A percentile compares a stretch with the other conserved stretches of the same genome.
Conservation (phyloP, 2,797 vertebrate species). For the Sylvia borin region DNA sequence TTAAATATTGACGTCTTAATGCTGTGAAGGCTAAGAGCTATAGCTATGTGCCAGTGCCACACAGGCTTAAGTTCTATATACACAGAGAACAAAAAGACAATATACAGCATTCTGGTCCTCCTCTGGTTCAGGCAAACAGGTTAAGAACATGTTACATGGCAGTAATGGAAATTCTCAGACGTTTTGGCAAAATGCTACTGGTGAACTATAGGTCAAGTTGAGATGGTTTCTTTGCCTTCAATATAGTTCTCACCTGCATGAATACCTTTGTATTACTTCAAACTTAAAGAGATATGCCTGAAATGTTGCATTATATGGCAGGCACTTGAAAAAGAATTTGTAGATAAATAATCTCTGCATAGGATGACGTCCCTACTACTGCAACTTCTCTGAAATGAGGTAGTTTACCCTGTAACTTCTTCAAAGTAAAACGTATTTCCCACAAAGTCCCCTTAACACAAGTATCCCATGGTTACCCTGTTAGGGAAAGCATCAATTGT, state of each 20-base stretch:
- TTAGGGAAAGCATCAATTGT: not conserved
- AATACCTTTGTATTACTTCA: not conserved
- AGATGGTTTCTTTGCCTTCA: not conserved
- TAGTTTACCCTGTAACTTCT: not conserved
- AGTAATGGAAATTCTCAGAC: not conserved
- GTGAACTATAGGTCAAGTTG: not conserved
- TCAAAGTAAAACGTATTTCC: not conserved
- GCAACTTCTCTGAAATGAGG: not conserved
- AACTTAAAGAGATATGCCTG: not conserved
- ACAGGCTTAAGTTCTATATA: not conserved
- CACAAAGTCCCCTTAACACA: not conserved
- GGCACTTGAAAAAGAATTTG: not conserved
- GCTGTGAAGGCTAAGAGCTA: not conserved
- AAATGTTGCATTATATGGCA: not conserved
- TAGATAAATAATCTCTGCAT: not conserved
- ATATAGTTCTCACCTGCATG: not conserved
- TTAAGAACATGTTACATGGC: accelerated
- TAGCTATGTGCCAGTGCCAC: not conserved
- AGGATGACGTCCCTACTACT: not conserved
- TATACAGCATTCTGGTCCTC: not conserved
- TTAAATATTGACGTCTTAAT: not conserved
- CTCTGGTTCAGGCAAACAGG: not conserved
- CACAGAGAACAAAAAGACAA: not conserved
- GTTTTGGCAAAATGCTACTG: not conserved
- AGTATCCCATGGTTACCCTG: accelerated